These are phyloP conservation scores for Hoplostethus atlanticus DNA, from an alignment of 2,797 vertebrate species.

Conservation along the genomic window DNA sequence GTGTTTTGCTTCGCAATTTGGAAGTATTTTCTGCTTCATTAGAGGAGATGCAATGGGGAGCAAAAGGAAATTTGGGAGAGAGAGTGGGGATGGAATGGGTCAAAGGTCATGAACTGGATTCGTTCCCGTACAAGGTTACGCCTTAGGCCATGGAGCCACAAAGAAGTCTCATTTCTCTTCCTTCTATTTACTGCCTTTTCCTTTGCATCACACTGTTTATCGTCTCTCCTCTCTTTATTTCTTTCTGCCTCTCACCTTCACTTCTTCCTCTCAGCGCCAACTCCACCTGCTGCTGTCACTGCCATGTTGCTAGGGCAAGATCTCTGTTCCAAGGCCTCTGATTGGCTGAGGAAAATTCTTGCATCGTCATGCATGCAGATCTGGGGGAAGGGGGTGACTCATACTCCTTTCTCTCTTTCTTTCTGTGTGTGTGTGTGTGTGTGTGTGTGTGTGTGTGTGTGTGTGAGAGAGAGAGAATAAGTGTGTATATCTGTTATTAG, in stretches of 20 bases:
- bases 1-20: too few species aligned
- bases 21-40: too few species aligned
- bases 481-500: neutral
- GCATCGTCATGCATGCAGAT: constrained; percentile 64
- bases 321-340: constrained; percentile 31
- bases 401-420: constrained; percentile 7
- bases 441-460: neutral
- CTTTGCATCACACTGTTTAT: neutral
- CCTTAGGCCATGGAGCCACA: neutral
- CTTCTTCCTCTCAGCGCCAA: constrained; percentile 32
- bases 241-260: constrained; percentile 15
- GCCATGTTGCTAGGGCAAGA: constrained; percentile 71
- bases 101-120: neutral
- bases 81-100: neutral
- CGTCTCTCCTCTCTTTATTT: constrained; percentile 16
- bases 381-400: constrained; percentile 63
- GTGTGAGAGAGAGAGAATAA: neutral
- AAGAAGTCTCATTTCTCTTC: neutral
- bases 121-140: neutral
- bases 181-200: neutral
- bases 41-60: too few species aligned
- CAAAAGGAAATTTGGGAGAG: neutral
- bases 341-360: constrained; percentile 71
- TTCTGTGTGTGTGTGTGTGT: constrained; percentile 13
- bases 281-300: constrained; percentile 70